A percentile compares a stretch with the other conserved stretches of the same genome.
phyloP scores from a whole-genome alignment of 1,140 invertebrate species.

The Prorops nasuta region DNA sequence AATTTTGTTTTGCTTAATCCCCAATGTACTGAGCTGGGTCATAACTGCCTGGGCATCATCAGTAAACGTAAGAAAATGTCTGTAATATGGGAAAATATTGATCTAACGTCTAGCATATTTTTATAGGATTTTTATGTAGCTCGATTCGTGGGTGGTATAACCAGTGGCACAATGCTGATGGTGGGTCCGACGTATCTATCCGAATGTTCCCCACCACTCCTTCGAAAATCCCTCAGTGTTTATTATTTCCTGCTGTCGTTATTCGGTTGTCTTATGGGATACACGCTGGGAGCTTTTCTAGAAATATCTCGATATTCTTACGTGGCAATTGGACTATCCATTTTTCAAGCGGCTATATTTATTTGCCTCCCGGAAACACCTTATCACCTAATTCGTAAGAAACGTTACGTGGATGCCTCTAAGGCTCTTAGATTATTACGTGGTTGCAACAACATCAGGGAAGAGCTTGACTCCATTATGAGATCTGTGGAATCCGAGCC shows the following conservation, averaged over 20 bases:
- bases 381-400: conserved; percentile 6
- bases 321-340: background rate
- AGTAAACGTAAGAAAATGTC: background rate
- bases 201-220: conserved; percentile 61
- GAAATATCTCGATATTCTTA: conserved; percentile 38
- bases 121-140: conserved; percentile 24
- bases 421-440: conserved; percentile 1
- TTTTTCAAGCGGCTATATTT: background rate
- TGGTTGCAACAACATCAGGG: background rate
- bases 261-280: conserved; percentile 65
- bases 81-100: background rate
- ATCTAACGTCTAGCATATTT: background rate
- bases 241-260: conserved; percentile 57
- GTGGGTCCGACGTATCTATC: conserved; percentile 63
- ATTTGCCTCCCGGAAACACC: conserved; percentile 13
- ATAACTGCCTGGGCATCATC: conserved; percentile 50
- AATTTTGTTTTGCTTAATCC: conserved; percentile 60
- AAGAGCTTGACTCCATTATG: background rate
- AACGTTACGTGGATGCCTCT: conserved; percentile 2
- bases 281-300: conserved; percentile 61
- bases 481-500: background rate
- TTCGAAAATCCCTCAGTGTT: conserved; percentile 64
- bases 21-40: conserved; percentile 63
- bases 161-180: conserved; percentile 64
- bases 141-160: conserved; percentile 59